These are phyloP conservation scores for Spilosoma lubricipeda DNA, from an alignment of 2,888 invertebrate genomes.

Conservation along the genomic window DNA sequence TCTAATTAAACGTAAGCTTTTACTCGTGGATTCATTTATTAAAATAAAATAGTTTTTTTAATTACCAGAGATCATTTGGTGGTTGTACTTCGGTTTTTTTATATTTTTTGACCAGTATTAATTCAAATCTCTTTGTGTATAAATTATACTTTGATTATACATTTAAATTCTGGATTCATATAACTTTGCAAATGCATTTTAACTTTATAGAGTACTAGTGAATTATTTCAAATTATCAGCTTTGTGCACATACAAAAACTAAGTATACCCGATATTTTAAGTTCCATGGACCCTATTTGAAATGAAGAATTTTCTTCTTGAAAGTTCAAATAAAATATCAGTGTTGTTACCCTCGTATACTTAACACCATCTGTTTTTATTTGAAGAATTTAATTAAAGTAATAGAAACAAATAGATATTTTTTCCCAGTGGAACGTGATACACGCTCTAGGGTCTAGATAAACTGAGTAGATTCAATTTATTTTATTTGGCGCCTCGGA, in stretches of 20 bases:
- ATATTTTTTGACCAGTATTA: not conserved
- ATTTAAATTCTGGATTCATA: not conserved
- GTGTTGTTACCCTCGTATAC: not conserved
- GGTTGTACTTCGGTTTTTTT: too few relatives aligned
- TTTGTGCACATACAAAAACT: too few relatives aligned
- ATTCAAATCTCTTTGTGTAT: not conserved
- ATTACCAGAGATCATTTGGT: too few relatives aligned
- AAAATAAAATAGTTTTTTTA: too few relatives aligned
- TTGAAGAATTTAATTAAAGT: conserved; percentile 45
- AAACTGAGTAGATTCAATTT: conserved; percentile 44
- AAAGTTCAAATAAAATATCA: not conserved
- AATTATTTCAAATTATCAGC: too few relatives aligned
- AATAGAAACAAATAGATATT: conserved; percentile 27
- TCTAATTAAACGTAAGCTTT: not conserved
- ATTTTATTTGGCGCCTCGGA: conserved; percentile 45
- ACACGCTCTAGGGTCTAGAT: conserved; percentile 35
- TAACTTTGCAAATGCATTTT: too few relatives aligned
- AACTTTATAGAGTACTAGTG: too few relatives aligned
- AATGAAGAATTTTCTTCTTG: too few relatives aligned
- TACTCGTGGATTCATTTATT: not conserved
- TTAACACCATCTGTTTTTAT: conserved; percentile 14
- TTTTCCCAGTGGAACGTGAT: conserved; percentile 37
- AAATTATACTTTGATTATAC: not conserved
- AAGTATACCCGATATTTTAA: too few relatives aligned
- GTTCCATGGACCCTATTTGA: too few relatives aligned